Base-by-base conservation (phyloP, 1,140 invertebrate genomes). In the Drosophila parabipectinata region DNA sequence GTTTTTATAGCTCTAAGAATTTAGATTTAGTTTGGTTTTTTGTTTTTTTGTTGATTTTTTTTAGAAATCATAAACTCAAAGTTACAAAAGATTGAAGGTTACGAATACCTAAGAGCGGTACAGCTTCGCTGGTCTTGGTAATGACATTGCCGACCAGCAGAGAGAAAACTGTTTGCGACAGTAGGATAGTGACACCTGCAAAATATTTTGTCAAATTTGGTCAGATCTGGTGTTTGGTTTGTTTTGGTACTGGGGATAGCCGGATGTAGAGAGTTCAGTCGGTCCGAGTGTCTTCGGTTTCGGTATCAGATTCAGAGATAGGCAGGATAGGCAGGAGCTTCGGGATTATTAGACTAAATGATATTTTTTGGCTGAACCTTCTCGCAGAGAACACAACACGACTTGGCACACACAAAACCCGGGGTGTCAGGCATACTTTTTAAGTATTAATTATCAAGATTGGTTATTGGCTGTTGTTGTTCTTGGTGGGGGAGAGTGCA, bases 151-250 rank as follows among this genome's bases (percentile, higher is more conserved):
- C 97, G 94, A 99, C 96, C 95, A 99, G 96, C 94, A 99, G 95
- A 93, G 98, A 98, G 95, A 99, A 99, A 93, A 99, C 98, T 94
- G 98, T 99, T 95, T 99, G 96, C 92, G 98, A 99, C 93, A 99
- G 97, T 93, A 99, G 96, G 94, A 99, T 99, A 94, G 98, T 99
- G 92, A 99, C 97, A 96, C 97, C 98, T 99, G 97, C 51, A 88
- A 77, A 83, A 88, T 84, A 88, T 63, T 79, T 72, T n/a, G 59
- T 71, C 62, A 82, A 82, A 81, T 72, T 62, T 44, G 51, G 64
- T 69, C 48, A 58, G 41, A 69, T 55, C 56, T 58, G 5, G 41
- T 56, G 61, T 75, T 30, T 54, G 30, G 21, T 26, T 30, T 41
- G n/a, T 28, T n/a, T 18, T 37, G 10, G 5, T 14, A 9, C n/a